A percentile compares a stretch with the other conserved stretches of the same genome.
Evolutionary conservation across 2,113 vertebrate species (phyloP).

Genomic region (Sturnira hondurensis): DNA sequence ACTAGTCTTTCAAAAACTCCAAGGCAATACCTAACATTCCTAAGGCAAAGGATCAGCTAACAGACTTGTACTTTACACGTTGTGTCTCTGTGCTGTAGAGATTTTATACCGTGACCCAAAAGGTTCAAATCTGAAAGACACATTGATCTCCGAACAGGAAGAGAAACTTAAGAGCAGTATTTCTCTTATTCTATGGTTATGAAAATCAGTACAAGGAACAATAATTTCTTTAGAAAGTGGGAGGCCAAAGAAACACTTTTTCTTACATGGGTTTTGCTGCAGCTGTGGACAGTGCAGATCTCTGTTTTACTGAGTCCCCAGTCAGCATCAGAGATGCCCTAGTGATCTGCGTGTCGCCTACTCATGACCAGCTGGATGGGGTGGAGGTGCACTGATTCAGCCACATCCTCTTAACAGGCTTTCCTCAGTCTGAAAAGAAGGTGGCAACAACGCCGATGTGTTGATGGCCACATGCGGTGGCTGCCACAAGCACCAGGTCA

Average conservation of each 20-base stretch:
- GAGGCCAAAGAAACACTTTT: neutral
- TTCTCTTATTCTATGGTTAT: neutral
- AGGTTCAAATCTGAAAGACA: conserved; percentile 34
- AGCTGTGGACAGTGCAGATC: neutral
- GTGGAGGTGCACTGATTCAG: neutral
- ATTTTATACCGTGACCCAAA: neutral
- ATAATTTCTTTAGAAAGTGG: neutral
- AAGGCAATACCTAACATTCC: neutral
- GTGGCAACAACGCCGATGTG: neutral
- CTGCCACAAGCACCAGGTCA: neutral
- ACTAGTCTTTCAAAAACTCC: neutral
- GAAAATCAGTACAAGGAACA: neutral
- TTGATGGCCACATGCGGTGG: neutral
- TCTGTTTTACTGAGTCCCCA: neutral
- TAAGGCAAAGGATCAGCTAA: conserved; percentile 13
- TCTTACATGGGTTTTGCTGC: neutral
- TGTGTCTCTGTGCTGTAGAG: neutral
- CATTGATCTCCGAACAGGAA: conserved; percentile 6
- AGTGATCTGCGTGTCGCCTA: neutral
- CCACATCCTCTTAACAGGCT: neutral
- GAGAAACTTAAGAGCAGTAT: neutral
- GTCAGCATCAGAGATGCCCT: neutral
- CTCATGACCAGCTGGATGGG: neutral
- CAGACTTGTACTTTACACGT: neutral
- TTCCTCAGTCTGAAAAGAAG: neutral